A percentile compares a stretch with the other conserved stretches of the same genome.
These are phyloP conservation scores for Brachionus angularis DNA, from an alignment of 1,140 invertebrate genomes.

Conservation along the genomic window DNA sequence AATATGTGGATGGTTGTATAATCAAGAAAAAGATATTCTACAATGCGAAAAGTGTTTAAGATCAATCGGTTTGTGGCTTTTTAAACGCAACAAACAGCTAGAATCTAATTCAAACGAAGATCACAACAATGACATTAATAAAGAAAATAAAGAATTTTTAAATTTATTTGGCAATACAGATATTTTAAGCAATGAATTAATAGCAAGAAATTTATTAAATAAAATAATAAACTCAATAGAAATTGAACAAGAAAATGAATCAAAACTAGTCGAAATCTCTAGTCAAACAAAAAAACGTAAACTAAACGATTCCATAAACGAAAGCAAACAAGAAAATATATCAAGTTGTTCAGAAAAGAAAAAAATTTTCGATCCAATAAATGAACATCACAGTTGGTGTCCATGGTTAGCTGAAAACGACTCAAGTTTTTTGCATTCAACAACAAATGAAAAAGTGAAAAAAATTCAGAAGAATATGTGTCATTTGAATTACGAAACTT, in stretches of 20 bases:
- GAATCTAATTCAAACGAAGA: neutral
- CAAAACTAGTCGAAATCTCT: no score
- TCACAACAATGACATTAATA: neutral
- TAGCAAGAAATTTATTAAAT: neutral
- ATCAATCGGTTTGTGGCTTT: slow-evolving; percentile 30
- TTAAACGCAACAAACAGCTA: neutral
- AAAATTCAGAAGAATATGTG: slow-evolving; percentile 7
- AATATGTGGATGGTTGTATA: no score
- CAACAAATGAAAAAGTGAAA: neutral
- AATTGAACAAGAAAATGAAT: neutral
- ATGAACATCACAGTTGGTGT: slow-evolving; percentile 33
- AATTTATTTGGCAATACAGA: neutral
- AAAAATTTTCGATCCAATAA: slow-evolving; percentile 18
- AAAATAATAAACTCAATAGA: neutral
- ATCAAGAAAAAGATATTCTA: neutral
- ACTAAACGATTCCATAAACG: neutral
- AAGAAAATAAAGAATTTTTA: neutral
- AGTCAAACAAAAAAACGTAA: no score
- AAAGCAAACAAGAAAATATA: neutral
- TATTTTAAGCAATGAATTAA: neutral
- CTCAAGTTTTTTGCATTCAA: neutral
- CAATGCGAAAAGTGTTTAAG: slow-evolving; percentile 18
- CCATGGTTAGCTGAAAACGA: slow-evolving; percentile 22
- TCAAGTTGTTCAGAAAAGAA: neutral
- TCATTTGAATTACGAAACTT: neutral